Evolutionary conservation across 1,140 invertebrate genomes (phyloP).

Genomic region (Cheumatopsyche charites): DNA sequence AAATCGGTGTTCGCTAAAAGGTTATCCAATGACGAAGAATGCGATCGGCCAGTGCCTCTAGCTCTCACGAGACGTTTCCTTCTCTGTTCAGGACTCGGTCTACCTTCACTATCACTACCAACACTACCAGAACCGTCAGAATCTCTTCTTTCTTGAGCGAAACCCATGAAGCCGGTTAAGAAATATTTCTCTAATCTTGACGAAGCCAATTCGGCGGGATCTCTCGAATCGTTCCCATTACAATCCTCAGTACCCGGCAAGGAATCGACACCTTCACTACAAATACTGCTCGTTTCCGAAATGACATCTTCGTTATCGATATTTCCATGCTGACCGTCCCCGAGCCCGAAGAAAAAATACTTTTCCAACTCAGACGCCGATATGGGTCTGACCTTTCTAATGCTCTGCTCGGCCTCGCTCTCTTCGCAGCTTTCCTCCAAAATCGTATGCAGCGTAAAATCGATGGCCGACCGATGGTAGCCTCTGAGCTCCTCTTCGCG

Average conservation of each 20-base stretch:
- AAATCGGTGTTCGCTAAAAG: slow-evolving; percentile 67
- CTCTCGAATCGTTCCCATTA: slow-evolving; percentile 58
- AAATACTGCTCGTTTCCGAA: slow-evolving; percentile 87
- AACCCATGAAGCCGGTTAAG: slow-evolving; percentile 82
- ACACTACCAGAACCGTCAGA: slow-evolving; percentile 85
- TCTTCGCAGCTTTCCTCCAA: slow-evolving; percentile 94
- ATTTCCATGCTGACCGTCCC: slow-evolving; percentile 66
- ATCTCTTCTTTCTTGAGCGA: slow-evolving; percentile 73
- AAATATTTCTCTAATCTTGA: slow-evolving; percentile 91
- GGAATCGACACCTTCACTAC: slow-evolving; percentile 81
- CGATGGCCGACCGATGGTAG: slow-evolving; percentile 79
- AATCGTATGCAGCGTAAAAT: slow-evolving; percentile 91
- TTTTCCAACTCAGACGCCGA: slow-evolving; percentile 86
- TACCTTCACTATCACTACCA: slow-evolving; percentile 82
- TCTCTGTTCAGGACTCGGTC: slow-evolving; percentile 83
- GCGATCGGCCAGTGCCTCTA: slow-evolving; percentile 77
- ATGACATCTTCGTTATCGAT: slow-evolving; percentile 72
- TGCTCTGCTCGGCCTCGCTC: slow-evolving; percentile 73
- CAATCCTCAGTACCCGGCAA: slow-evolving; percentile 62
- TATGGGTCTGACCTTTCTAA: slow-evolving; percentile 66
- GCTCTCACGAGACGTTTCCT: slow-evolving; percentile 79
- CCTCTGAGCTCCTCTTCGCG: slow-evolving; percentile 81
- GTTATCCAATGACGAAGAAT: slow-evolving; percentile 81
- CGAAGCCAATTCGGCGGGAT: slow-evolving; percentile 77
- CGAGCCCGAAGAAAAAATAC: slow-evolving; percentile 87